Evolutionary conservation across 2,113 vertebrate genomes (phyloP), one percentile per base, ranked within the genome.

Genomic region (Symphodus melops): DNA sequence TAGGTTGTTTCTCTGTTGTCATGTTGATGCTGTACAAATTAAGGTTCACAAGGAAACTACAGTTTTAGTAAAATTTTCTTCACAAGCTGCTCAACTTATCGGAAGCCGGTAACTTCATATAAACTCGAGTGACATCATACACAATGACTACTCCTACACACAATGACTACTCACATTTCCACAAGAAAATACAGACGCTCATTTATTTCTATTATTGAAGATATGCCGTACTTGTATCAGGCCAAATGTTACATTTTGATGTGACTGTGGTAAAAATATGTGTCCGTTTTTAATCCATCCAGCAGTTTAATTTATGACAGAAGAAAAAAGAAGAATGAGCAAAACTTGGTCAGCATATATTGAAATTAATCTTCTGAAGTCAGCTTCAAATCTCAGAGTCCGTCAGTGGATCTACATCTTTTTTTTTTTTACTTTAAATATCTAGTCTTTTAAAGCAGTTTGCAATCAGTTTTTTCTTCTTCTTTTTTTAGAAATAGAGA

Each of bases 241-340:
- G 62, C 20, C 36, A 59, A 66, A 60, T 58, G 53, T 74, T 51
- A 41, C 13, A 58, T 58, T 28, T 58, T 28, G 51, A 11, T 41
- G 11, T 14, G 25, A 37, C 4, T 17, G 28, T 55, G 53, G 46
- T 46, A 33, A 52, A 55, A 67, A 28, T 13, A 25, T 20, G 17
- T 48, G 21, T 72, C n/a, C 1, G 19, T 48, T 41, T 72, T 20
- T 28, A 41, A 72, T 67, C 28, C 20, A 57, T 39, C 19, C 21
- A 46, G 28, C 12, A 28, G 23, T 25, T 28, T 9, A 25, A 16
- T 25, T 9, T 36, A 21, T 68, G 51, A 56, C n/a, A 41, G 12
- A 44, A 14, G 42, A 11, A 14, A 44, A 44, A 44, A 44, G 13
- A 5, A 23, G 49, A 58, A 33, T 41, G 36, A 73, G 49, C 8